Evolutionary conservation across 2,113 vertebrate species (phyloP), one percentile per base, ranked within the genome.

Genomic region (Chlamydotis undulata): DNA sequence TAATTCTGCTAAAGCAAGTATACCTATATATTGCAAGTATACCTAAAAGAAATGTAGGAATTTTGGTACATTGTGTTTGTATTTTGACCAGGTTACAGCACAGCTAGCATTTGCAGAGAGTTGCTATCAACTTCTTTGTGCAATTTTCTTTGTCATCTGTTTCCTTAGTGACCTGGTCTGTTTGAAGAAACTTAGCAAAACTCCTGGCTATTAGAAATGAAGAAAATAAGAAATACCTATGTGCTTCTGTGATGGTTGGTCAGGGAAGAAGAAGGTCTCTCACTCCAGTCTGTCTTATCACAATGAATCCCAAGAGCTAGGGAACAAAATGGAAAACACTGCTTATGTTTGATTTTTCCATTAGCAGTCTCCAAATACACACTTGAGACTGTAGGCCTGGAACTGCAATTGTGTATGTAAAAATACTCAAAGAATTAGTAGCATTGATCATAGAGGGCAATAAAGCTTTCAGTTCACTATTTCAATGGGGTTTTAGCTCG

Each of bases 401-500:
- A 91, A 88, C 22, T 74, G 31, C 45, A 91, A 61, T 19, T 75
- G 26, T 43, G 16, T 70, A 56, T 70, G 87, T 63, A 91, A 94
- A 94, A 96, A 96, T 85, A 69, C 65, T 57, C 25, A 52, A 88
- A 89, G 47, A 96, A 94, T 93, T 90, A 95, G 67, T 63, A 80
- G 5, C 63, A 94, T 74, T 70, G 75, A 96, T 93, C 2, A 8
- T 17, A 83, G 45, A 75, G 16, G 49, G 74, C 26, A 94, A 83
- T 81, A 92, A 90, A 90, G 49, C 14, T 76, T 77, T 88, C 45
- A 63, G 55, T 47, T 80, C 37, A 47, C 63, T 83, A 67, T 88
- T 95, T 96, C 53, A 93, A 37, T 80, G 15, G 21, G 17, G 3
- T 77, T 93, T 90, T 50, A 95, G 35, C 15, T 43, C 6, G 9